phyloP scores from a whole-genome alignment of 2,888 invertebrate species.

The Ormyrus nitidulus region DNA sequence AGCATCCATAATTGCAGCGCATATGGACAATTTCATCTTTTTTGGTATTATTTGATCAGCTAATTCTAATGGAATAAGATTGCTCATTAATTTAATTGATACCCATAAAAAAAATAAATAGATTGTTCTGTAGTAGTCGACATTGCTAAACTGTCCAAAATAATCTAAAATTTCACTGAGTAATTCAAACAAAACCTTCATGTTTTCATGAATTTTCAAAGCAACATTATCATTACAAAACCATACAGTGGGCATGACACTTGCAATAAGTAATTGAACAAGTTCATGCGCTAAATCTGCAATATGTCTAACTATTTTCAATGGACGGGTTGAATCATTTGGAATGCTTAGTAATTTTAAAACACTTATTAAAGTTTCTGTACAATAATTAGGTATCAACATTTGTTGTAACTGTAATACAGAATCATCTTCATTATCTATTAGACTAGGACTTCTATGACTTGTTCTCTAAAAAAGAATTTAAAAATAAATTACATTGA shows the following conservation, averaged over 20 bases:
- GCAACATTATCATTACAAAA: slow-evolving; percentile 66
- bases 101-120: slow-evolving; percentile 76
- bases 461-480: slow-evolving; percentile 61
- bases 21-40: slow-evolving; percentile 74
- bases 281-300: slow-evolving; percentile 71
- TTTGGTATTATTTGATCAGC: slow-evolving; percentile 74
- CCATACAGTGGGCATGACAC: slow-evolving; percentile 79
- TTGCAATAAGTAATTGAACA: slow-evolving; percentile 77
- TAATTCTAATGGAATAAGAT: slow-evolving; percentile 74
- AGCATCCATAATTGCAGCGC: slow-evolving; percentile 75
- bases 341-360: slow-evolving; percentile 65
- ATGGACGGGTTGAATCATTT: slow-evolving; percentile 61
- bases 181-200: slow-evolving; percentile 75
- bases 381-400: slow-evolving; percentile 75
- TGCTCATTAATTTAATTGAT: slow-evolving; percentile 72
- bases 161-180: slow-evolving; percentile 77
- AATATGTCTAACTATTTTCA: slow-evolving; percentile 65
- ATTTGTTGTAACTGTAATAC: slow-evolving; percentile 75
- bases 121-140: slow-evolving; percentile 72
- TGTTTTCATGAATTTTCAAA: slow-evolving; percentile 64
- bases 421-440: slow-evolving; percentile 68
- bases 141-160: slow-evolving; percentile 61
- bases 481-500: slow-evolving; percentile 9
- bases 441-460: slow-evolving; percentile 64
- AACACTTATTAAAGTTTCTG: slow-evolving; percentile 72